These are phyloP conservation scores for Lacerta bilineata DNA, from an alignment of 2,797 vertebrate species.

Conservation along the genomic window DNA sequence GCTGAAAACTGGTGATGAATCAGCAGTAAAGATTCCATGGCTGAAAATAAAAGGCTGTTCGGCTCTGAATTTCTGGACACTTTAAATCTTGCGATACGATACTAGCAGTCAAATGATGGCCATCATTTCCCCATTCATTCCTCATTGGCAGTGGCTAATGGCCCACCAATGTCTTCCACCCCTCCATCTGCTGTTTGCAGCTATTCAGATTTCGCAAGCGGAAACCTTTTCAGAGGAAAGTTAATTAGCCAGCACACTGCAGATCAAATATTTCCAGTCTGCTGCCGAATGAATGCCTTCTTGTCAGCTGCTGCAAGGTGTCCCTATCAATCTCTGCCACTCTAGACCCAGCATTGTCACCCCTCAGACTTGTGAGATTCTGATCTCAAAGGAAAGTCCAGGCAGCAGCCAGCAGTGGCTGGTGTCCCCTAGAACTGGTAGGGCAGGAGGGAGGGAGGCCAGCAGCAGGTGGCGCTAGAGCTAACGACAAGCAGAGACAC, in stretches of 20 bases:
- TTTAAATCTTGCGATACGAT: constrained; percentile 59
- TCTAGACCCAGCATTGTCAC: not conserved
- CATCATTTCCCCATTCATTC: constrained; percentile 64
- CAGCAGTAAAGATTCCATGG: constrained; percentile 66
- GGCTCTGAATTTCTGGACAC: constrained; percentile 62
- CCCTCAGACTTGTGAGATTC: not conserved
- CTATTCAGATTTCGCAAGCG: constrained; percentile 64
- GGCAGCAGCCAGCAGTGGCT: not conserved
- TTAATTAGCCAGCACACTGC: constrained; percentile 71
- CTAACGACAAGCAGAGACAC: too few species aligned
- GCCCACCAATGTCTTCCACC: constrained; percentile 41
- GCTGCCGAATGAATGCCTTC: constrained; percentile 58
- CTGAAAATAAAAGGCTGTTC: constrained; percentile 61
- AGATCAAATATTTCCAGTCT: constrained; percentile 57
- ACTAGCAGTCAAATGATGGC: constrained; percentile 57
- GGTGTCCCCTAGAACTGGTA: too few species aligned
- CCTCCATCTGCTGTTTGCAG: constrained; percentile 65
- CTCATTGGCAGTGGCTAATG: constrained; percentile 52
- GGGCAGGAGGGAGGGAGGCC: too few species aligned
- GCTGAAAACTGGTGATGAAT: constrained; percentile 66
- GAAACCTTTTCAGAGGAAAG: constrained; percentile 67
- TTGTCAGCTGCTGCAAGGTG: constrained; percentile 32
- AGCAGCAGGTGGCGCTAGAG: too few species aligned
- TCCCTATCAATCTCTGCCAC: not conserved
- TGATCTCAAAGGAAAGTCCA: not conserved